Evolutionary conservation across 1,140 invertebrate species (phyloP), one percentile per base, ranked within the genome.

Genomic region (Arion vulgaris): DNA sequence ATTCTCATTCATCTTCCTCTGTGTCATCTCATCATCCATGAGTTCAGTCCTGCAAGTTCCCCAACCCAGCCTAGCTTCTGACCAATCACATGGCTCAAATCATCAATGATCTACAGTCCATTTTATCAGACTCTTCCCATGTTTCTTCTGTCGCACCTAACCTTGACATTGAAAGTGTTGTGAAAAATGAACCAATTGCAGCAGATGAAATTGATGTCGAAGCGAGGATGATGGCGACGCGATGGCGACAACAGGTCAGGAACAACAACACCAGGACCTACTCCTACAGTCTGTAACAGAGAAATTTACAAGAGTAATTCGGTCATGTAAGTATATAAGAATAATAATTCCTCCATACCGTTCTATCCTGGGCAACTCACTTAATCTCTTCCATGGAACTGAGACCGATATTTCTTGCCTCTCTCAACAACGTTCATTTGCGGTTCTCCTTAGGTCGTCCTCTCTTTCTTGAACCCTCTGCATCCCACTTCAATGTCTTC

Each of bases 301-400:
- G 88, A 91, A 93, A 98, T 97, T 91, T 97, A 98, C 91, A 94
- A 97, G 88, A 98, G 97, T 88, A 97, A 98, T 91, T 97, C 96
- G 81, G 97, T 97, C 80, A 98, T 99, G 94, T 95, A 92, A 93
- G 94, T 93, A 45, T 45, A 5, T 45, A 45, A 45, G n/a, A n/a
- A n/a, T n/a, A n/a, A n/a, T n/a, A n/a, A n/a, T n/a, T n/a, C n/a
- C n/a, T n/a, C n/a, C n/a, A n/a, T n/a, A n/a, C n/a, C n/a, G n/a
- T n/a, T n/a, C n/a, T n/a, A n/a, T n/a, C n/a, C n/a, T n/a, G n/a
- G n/a, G n/a, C n/a, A n/a, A n/a, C n/a, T n/a, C n/a, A n/a, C n/a
- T n/a, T n/a, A n/a, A n/a, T n/a, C n/a, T n/a, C n/a, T n/a, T n/a
- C n/a, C n/a, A n/a, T n/a, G n/a, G n/a, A n/a, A n/a, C n/a, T n/a